Percentiles rank a stretch among this genome's conserved stretches.
These are phyloP conservation scores for Rhabdomys dilectus DNA, from an alignment of 2,113 vertebrate genomes.

Conservation along the genomic window DNA sequence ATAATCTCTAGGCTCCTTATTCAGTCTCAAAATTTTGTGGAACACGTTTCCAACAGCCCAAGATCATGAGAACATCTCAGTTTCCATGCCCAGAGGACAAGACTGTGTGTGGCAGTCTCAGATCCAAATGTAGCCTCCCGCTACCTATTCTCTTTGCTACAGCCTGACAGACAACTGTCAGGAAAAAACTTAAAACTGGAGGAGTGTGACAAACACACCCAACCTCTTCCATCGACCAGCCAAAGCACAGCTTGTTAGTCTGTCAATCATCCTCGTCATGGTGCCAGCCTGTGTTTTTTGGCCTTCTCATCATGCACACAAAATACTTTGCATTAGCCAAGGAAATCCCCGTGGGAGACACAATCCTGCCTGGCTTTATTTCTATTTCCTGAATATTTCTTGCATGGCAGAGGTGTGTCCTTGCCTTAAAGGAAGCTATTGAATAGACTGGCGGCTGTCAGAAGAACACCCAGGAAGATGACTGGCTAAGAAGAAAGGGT, in stretches of 20 bases:
- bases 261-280: conserved; percentile 14
- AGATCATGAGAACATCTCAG: background rate
- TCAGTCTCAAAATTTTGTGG: background rate
- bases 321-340: background rate
- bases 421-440: background rate
- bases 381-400: background rate
- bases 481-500: background rate
- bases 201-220: conserved; percentile 26
- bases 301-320: background rate
- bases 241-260: conserved; percentile 18
- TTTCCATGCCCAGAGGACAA: background rate
- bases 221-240: conserved; percentile 39
- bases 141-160: background rate
- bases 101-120: accelerated
- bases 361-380: background rate
- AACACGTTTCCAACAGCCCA: background rate
- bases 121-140: too few species aligned
- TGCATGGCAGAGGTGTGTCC: conserved; percentile 33
- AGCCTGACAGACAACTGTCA: conserved; percentile 62
- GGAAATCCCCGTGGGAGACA: conserved; percentile 31
- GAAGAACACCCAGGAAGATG: background rate
- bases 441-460: background rate
- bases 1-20: background rate
- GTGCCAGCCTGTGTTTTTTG: conserved; percentile 21
- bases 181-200: background rate